Evolutionary conservation across 1,140 invertebrate species (phyloP).

Genomic region (Drosophila kikkawai): DNA sequence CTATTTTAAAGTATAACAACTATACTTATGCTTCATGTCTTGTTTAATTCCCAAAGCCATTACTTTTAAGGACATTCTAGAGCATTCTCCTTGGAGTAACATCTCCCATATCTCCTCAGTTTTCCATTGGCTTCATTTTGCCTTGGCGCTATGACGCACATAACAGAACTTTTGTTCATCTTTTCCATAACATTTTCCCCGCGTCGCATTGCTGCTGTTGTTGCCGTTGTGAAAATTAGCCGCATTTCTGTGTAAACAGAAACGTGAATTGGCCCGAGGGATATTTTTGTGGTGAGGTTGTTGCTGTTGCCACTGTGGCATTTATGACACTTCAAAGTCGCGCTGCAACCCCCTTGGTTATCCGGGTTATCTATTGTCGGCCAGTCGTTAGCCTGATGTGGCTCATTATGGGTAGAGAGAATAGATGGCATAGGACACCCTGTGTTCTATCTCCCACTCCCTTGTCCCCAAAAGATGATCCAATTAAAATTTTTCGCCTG

Average conservation of each 20-base stretch:
- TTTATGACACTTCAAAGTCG: constrained; percentile 71
- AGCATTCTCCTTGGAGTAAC: background rate
- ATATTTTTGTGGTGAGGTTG: constrained; percentile 36
- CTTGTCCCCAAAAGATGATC: constrained; percentile 57
- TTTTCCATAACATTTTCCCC: constrained; percentile 56
- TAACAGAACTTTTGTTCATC: constrained; percentile 48
- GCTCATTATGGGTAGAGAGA: constrained; percentile 62
- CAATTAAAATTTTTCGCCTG: constrained; percentile 71
- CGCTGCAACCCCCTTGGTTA: constrained; percentile 11
- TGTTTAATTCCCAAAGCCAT: background rate
- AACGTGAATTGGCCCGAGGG: constrained; percentile 61
- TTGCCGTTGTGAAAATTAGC: constrained; percentile 66
- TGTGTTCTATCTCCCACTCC: constrained; percentile 14
- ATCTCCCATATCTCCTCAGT: constrained; percentile 5
- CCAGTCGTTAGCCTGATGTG: constrained; percentile 57
- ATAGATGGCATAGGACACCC: constrained; percentile 38
- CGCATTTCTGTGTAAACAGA: constrained; percentile 59
- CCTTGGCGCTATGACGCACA: constrained; percentile 52
- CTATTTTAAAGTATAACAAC: background rate
- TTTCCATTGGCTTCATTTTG: constrained; percentile 36
- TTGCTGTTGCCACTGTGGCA: constrained; percentile 58
- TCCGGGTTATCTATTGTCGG: constrained; percentile 41
- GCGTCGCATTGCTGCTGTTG: constrained; percentile 23
- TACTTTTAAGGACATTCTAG: constrained; percentile 1
- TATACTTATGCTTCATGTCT: background rate